Conservation (phyloP, 2,113 vertebrate genomes). For the Protomyctophum bolini region DNA sequence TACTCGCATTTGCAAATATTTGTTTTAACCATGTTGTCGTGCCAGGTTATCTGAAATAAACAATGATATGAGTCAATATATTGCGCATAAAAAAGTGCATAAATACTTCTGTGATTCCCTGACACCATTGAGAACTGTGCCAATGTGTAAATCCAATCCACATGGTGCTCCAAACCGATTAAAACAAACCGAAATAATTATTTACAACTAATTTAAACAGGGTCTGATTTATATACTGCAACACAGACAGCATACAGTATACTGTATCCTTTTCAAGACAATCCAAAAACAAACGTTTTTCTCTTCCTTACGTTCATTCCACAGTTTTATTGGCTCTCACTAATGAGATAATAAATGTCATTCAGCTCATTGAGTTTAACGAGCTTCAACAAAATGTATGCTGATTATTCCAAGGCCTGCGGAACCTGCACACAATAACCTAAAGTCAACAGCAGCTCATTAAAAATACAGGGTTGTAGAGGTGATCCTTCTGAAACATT, state of each 20-base stretch:
- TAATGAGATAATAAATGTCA: slow-evolving; percentile 65
- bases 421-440: not conserved
- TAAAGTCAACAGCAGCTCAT: not conserved
- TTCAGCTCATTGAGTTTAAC: slow-evolving; percentile 52
- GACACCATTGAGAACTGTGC: too few relatives aligned
- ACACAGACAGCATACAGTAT: not conserved
- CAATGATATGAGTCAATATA: not conserved
- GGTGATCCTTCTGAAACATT: not conserved
- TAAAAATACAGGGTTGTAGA: not conserved
- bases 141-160: too few relatives aligned
- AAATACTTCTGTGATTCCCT: too few relatives aligned
- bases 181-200: too few relatives aligned
- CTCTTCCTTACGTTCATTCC: slow-evolving; percentile 31
- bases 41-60: not conserved
- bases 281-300: slow-evolving; percentile 34
- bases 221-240: not conserved
- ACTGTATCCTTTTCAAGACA: slow-evolving; percentile 18
- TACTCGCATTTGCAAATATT: too few relatives aligned
- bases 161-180: too few relatives aligned
- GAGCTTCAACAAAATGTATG: slow-evolving; percentile 24
- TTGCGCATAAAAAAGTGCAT: too few relatives aligned
- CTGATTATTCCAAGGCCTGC: slow-evolving; percentile 34
- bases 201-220: not conserved
- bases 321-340: slow-evolving; percentile 43
- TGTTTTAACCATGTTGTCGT: too few relatives aligned